Base-by-base conservation (phyloP, 2,888 invertebrate genomes). In the Tuberolachnus salignus region DNA sequence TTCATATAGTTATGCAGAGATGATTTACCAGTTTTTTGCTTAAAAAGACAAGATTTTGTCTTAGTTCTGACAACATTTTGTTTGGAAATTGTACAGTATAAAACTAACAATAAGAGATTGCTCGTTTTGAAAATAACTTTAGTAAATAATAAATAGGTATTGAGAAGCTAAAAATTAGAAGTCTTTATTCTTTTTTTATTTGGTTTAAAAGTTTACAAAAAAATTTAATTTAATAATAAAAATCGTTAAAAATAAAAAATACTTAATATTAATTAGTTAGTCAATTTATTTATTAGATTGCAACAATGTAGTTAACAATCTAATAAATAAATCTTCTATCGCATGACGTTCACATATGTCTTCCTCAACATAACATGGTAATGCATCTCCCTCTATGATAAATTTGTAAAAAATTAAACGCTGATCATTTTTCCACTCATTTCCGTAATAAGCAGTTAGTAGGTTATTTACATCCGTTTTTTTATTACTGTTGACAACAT, bases 11-110 rank as follows among this genome's bases (percentile, higher is more conserved):
- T 34, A 34, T 34, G 34, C 6, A 6, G 6, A 34, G 34, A 34
- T 34, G 6, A 34, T 34, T 57, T 23, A 57, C 23, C 23, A 57
- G 57, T 57, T 57, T 57, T 57, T 23, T 57, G 4, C 57, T 57
- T 57, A 57, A 57, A 57, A 23, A n/a, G 11, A 57, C 57, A 57
- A 57, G 57, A 57, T 57, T 23, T 57, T 57, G 49, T 23, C 23
- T 57, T 57, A 0, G 57, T 14, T 57, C n/a, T 57, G 57, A 23
- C 57, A 57, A 57, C 11, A 57, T 57, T 57, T 57, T 57, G 23
- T n/a, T 57, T 57, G 57, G 57, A 57, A 13, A 57, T 57, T 57
- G 57, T 55, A 55, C 21, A 55, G 10, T 55, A 55, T 55, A 3
- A 21, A 55, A 19, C 53, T n/a, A n/a, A 53, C 53, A 53, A 53